A percentile compares a stretch with the other conserved stretches of the same genome.
Evolutionary conservation across 2,888 invertebrate species (phyloP).

Genomic region (Drosophila fulvimacula): DNA sequence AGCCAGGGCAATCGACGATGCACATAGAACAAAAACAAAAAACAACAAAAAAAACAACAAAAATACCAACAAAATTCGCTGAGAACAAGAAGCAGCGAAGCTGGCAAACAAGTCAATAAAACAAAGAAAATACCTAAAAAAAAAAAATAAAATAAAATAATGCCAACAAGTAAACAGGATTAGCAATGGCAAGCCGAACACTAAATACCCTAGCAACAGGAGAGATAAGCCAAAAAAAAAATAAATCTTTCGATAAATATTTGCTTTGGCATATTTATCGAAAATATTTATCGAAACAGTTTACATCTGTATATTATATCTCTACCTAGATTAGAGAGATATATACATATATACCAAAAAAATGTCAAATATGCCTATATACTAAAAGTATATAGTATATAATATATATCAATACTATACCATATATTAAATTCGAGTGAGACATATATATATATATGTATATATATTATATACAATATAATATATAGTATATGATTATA

Average conservation of each 20-base stretch:
- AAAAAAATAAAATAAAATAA: background rate
- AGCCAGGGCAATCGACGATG: slow-evolving; percentile 61
- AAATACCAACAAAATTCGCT: slow-evolving; percentile 21
- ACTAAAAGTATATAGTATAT: no score
- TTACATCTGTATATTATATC: no score
- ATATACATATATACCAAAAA: no score
- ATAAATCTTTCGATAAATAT: no score
- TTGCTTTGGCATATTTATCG: no score
- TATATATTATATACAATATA: no score
- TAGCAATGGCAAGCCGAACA: background rate
- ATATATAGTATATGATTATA: no score
- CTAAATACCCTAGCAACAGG: background rate
- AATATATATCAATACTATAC: background rate
- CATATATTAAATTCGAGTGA: background rate
- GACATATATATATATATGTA: no score
- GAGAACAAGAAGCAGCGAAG: slow-evolving; percentile 39
- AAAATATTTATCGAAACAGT: no score
- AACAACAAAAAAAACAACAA: background rate
- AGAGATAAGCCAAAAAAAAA: no score
- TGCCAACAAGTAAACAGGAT: slow-evolving; percentile 9
- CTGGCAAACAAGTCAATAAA: slow-evolving; percentile 48
- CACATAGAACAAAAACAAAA: slow-evolving; percentile 44
- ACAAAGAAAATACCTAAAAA: slow-evolving; percentile 15
- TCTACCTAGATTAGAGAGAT: no score
- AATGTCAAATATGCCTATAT: background rate